Evolutionary conservation across 2,797 vertebrate genomes (phyloP).

Genomic region (Tapirus indicus): DNA sequence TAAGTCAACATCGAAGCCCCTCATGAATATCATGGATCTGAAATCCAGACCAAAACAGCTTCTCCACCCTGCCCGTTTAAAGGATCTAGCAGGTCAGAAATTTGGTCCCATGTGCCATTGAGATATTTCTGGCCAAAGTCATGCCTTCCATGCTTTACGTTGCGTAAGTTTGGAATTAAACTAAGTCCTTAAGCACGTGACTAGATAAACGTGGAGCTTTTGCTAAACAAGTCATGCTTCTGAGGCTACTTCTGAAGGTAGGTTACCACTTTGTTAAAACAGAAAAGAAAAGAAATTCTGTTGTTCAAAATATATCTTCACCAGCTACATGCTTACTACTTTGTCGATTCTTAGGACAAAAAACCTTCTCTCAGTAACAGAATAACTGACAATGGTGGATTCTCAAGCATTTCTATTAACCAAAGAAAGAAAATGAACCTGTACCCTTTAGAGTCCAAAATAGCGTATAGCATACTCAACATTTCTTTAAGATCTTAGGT

Average conservation of each 20-base stretch:
- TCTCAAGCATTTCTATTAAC: neutral
- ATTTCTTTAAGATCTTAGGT: constrained; percentile 10
- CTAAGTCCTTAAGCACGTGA: neutral
- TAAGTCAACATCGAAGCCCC: neutral
- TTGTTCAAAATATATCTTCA: constrained; percentile 26
- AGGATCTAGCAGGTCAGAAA: neutral
- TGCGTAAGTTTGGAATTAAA: neutral
- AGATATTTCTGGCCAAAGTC: neutral
- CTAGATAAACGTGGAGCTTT: neutral
- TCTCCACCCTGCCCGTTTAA: neutral
- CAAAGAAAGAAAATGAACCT: neutral
- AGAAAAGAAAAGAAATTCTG: neutral
- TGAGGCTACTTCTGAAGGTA: neutral
- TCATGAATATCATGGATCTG: neutral
- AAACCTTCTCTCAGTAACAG: neutral
- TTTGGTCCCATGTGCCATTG: neutral
- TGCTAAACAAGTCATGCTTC: neutral
- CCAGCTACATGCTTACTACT: neutral
- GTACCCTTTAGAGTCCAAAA: neutral
- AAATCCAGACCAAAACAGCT: neutral
- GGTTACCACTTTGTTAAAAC: neutral
- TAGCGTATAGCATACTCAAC: neutral
- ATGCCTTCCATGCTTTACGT: neutral
- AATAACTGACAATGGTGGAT: neutral
- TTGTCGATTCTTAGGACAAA: neutral